Conservation (phyloP, 2,888 invertebrate genomes). For the Melinopterus prodromus region DNA sequence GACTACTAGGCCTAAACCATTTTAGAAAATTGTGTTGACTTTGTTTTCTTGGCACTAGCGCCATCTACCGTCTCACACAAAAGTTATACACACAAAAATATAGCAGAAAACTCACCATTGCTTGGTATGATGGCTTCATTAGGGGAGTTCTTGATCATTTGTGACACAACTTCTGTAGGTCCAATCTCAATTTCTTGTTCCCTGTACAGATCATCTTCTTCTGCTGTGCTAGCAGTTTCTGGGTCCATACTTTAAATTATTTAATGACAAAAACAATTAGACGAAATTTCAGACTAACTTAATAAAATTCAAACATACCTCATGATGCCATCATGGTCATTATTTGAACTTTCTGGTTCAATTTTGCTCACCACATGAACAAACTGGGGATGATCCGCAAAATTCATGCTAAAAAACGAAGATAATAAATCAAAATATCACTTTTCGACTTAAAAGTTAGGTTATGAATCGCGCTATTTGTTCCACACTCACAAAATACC, state of each 20-base stretch:
- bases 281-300: not conserved
- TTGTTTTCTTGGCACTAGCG: no score
- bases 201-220: not conserved
- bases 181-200: not conserved
- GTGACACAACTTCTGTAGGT: not conserved
- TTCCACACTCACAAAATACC: not conserved
- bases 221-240: not conserved
- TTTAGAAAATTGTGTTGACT: no score
- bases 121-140: not conserved
- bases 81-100: not conserved
- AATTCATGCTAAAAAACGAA: not conserved
- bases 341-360: not conserved
- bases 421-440: no score
- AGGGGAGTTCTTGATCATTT: not conserved
- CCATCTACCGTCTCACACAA: no score
- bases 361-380: not conserved
- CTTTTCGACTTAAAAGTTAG: no score
- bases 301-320: not conserved
- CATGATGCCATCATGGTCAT: not conserved
- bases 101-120: not conserved
- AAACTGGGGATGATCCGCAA: not conserved
- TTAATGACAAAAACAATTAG: not conserved
- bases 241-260: not conserved
- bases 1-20: no score
- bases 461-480: no score